These are phyloP conservation scores for Drosophila santomea DNA, from an alignment of 1,140 invertebrate species.

Conservation along the genomic window DNA sequence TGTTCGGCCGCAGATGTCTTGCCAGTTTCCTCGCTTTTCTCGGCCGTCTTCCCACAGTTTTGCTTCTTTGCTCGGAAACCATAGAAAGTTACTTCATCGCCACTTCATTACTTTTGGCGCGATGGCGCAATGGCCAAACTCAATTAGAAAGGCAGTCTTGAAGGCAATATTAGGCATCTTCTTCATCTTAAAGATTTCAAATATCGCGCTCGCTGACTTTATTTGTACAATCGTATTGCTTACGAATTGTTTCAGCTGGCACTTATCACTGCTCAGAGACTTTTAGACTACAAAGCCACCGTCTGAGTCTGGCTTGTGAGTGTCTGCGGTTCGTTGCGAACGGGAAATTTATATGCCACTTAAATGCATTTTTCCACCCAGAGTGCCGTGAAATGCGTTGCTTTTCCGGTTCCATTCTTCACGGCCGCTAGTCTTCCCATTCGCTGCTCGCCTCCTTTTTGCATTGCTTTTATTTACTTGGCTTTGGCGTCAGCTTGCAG, in stretches of 20 bases:
- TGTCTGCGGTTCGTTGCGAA: slow-evolving; percentile 21
- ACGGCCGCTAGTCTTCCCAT: slow-evolving; percentile 11
- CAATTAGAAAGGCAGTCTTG: slow-evolving; percentile 49
- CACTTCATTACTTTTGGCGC: slow-evolving; percentile 38
- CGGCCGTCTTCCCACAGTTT: background rate
- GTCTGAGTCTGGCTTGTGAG: slow-evolving; percentile 18
- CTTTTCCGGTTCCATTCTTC: slow-evolving; percentile 35
- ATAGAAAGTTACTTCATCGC: slow-evolving; percentile 29
- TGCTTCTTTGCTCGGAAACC: slow-evolving; percentile 10
- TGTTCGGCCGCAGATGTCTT: slow-evolving; percentile 21
- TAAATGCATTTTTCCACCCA: slow-evolving; percentile 61
- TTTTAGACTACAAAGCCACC: slow-evolving; percentile 5
- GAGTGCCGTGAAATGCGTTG: slow-evolving; percentile 53
- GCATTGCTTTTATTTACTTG: slow-evolving; percentile 44
- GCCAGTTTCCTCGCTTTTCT: slow-evolving; percentile 14
- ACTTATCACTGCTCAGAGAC: slow-evolving; percentile 37
- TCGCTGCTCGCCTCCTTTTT: slow-evolving; percentile 1
- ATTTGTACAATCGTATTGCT: slow-evolving; percentile 31
- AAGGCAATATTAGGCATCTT: background rate
- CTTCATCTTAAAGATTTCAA: slow-evolving; percentile 13
- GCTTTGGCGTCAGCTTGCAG: slow-evolving; percentile 43
- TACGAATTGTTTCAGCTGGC: slow-evolving; percentile 25
- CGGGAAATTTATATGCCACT: slow-evolving; percentile 67
- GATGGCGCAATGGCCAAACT: slow-evolving; percentile 15
- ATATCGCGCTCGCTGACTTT: background rate